phyloP scores from a whole-genome alignment of 2,797 vertebrate genomes.

The Myripristis murdjan region DNA sequence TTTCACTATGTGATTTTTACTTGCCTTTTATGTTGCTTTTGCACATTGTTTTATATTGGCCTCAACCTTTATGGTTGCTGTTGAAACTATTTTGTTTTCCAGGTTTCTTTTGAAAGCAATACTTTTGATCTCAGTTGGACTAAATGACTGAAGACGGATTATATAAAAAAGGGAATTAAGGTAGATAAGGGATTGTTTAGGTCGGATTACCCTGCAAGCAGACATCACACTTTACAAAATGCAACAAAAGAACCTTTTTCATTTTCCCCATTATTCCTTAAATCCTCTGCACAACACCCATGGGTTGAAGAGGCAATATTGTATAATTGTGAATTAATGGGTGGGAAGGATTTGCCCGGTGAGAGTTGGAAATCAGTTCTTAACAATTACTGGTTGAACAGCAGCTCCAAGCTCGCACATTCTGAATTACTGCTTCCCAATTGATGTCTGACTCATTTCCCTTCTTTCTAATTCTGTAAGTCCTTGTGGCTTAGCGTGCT shows the following conservation, averaged over 20 bases:
- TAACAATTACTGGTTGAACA: conserved; percentile 33
- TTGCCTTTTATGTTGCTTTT: background rate
- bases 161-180: too few species aligned
- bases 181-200: too few species aligned
- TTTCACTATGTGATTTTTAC: background rate
- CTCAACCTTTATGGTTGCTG: background rate
- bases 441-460: conserved; percentile 26
- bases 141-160: too few species aligned
- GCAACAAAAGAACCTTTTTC: conserved; percentile 23
- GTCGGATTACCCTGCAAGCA: too few species aligned
- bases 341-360: conserved; percentile 3
- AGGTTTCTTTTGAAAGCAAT: too few species aligned
- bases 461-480: conserved; percentile 15
- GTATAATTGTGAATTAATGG: conserved; percentile 42
- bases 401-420: conserved; percentile 1
- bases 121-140: too few species aligned
- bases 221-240: conserved; percentile 16
- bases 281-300: conserved; percentile 28
- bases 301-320: conserved; percentile 18
- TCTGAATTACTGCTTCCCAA: conserved; percentile 4
- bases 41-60: background rate
- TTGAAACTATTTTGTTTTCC: background rate
- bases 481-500: background rate
- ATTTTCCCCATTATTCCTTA: conserved; percentile 32
- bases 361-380: conserved; percentile 30